phyloP scores from a whole-genome alignment of 2,113 vertebrate species.

The Lophotis ruficrista region DNA sequence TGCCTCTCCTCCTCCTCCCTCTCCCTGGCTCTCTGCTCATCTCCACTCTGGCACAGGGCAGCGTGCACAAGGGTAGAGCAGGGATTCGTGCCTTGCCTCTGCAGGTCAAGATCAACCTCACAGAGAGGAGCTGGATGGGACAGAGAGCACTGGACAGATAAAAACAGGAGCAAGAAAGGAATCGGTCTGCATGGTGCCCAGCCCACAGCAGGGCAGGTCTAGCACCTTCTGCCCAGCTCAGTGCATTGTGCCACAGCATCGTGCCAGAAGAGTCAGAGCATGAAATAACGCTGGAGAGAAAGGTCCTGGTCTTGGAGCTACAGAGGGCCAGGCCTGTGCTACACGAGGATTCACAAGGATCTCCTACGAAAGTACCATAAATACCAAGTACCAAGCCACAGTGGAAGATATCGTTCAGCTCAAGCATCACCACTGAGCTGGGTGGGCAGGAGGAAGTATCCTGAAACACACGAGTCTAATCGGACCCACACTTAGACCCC shows the following conservation, averaged over 20 bases:
- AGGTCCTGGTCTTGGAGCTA: not conserved
- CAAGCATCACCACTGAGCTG: not conserved
- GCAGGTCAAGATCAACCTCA: not conserved
- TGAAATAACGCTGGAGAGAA: not conserved
- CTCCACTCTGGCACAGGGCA: not conserved
- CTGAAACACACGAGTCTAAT: not conserved
- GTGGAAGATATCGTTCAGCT: not conserved
- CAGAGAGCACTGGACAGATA: not conserved
- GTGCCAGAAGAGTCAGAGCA: not conserved
- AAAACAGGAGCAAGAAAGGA: not conserved
- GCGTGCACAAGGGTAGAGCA: not conserved
- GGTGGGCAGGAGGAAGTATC: not conserved
- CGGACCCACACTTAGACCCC: not conserved
- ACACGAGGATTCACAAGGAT: not conserved
- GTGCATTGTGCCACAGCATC: not conserved
- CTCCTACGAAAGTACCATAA: not conserved
- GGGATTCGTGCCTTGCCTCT: not conserved
- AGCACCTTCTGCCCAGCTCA: not conserved
- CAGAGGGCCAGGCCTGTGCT: not conserved
- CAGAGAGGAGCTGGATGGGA: not conserved
- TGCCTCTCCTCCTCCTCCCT: not conserved
- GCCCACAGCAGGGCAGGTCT: not conserved
- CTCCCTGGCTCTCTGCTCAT: not conserved
- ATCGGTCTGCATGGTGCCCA: not conserved
- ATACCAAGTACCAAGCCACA: not conserved